Evolutionary conservation across 2,888 invertebrate species (phyloP), one percentile per base, ranked within the genome.

Genomic region (Pedicia rivosa): DNA sequence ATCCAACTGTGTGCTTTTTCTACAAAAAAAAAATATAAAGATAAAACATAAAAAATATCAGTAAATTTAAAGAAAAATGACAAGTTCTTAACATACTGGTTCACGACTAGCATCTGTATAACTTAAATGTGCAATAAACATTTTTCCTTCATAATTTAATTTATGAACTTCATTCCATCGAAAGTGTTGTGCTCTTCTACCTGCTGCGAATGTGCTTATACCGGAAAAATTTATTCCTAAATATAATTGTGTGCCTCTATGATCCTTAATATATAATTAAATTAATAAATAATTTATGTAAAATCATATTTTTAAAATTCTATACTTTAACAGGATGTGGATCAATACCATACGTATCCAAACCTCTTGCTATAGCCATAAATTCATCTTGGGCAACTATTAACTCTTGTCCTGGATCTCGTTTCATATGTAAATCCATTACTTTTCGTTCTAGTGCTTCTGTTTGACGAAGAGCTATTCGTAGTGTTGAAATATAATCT

Each of bases 321-420:
- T 49, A 51, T 58, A 88, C 88, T 73, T 95, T 97, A 20, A 97
- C 95, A 41, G 91, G 87, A 67, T 95, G 92, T 8, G 95, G 97
- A 64, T 97, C 95, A 24, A 97, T 86, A 17, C 95, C 97, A 55
- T 95, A 97, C 0, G 95, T 94, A 59, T 97, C 95, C 39, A 97
- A 67, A 45, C 81, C 78, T 46, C 86, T 80, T 28, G 92, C 88
- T 50, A 90, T 81, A 60, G 82, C 82, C 50, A 97, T 72, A 62
- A 97, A 97, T 47, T 80, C 75, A 41, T 78, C 74, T 64, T 95
- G 94, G 1, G 90, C 83, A 50, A 86, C 83, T 38, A 81, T 77
- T 3, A 88, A 78, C 35, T 81, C 76, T 64, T 87, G 81, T 31
- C 86, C 88, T 46, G 86, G 78, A 33, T 94, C 72, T 37, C 84